phyloP scores from a whole-genome alignment of 2,888 invertebrate species.

The Chromoteleia sp. region DNA sequence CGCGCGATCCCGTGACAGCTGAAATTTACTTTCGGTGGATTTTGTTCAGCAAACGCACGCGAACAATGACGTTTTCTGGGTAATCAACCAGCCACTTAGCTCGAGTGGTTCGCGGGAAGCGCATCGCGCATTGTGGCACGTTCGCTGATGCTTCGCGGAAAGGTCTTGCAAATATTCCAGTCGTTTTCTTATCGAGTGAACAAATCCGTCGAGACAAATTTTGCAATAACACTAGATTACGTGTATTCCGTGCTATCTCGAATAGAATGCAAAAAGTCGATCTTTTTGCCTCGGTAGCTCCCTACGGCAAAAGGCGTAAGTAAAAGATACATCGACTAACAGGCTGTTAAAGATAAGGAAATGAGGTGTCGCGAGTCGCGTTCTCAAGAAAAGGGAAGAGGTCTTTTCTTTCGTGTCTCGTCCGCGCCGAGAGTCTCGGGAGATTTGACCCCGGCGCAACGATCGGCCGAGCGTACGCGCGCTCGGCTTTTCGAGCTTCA shows the following conservation, averaged over 20 bases:
- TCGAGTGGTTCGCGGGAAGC: constrained; percentile 29
- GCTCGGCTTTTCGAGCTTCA: constrained; percentile 72
- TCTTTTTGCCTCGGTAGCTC: not conserved
- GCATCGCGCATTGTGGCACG: constrained; percentile 48
- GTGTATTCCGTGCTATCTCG: not conserved
- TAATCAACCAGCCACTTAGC: constrained; percentile 54
- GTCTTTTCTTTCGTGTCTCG: constrained; percentile 62
- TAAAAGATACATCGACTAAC: constrained; percentile 76
- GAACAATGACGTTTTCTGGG: constrained; percentile 24
- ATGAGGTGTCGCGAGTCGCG: constrained; percentile 83
- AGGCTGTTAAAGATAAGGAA: constrained; percentile 85
- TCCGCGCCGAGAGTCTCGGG: constrained; percentile 63
- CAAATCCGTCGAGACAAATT: constrained; percentile 19
- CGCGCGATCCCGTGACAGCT: constrained; percentile 16
- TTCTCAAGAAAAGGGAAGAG: constrained; percentile 69
- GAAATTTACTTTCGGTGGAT: constrained; percentile 51
- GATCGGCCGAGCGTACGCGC: constrained; percentile 67
- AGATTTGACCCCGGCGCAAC: constrained; percentile 74
- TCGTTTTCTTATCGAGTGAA: constrained; percentile 34
- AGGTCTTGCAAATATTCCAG: constrained; percentile 31
- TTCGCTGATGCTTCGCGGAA: constrained; percentile 45
- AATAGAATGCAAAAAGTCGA: not conserved
- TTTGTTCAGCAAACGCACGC: constrained; percentile 9
- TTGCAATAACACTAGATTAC: constrained; percentile 2
- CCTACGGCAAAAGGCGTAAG: constrained; percentile 11